Percentiles rank a stretch among this genome's conserved stretches.
Conservation (phyloP, 2,888 invertebrate species). For the Stramonita haemastoma region DNA sequence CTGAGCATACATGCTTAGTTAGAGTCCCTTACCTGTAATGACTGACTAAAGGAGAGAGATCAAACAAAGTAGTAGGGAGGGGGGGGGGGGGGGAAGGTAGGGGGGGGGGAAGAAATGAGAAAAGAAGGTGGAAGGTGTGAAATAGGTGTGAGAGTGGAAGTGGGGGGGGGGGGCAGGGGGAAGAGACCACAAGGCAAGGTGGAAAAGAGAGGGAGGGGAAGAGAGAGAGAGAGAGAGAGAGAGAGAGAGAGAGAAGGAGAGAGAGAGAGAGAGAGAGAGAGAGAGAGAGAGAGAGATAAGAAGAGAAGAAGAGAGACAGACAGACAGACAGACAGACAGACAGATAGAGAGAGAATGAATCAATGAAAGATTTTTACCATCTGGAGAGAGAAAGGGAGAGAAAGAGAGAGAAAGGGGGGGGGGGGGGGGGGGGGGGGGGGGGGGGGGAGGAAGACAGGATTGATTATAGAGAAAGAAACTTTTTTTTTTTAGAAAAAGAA, state of each 20-base stretch:
- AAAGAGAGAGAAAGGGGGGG: too few species aligned
- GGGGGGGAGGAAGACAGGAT: background rate
- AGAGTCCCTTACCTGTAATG: background rate
- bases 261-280: background rate
- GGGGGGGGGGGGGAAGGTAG: background rate
- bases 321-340: background rate
- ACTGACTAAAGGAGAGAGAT: background rate
- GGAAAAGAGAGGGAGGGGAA: background rate
- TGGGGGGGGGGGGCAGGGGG: background rate
- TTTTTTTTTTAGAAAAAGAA: too few species aligned
- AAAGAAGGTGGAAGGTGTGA: background rate
- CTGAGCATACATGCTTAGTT: too few species aligned
- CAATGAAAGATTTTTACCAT: too few species aligned
- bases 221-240: too few species aligned
- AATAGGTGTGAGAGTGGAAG: background rate
- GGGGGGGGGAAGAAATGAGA: background rate
- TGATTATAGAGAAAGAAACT: too few species aligned
- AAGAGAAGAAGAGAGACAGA: background rate
- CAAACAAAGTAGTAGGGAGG: background rate
- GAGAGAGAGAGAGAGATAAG: background rate
- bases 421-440: background rate
- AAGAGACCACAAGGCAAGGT: background rate
- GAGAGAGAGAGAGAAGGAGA: background rate
- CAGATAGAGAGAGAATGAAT: too few species aligned
- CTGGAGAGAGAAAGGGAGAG: background rate